phyloP scores from a whole-genome alignment of 2,113 vertebrate genomes.

The Myrmecophaga tridactyla region DNA sequence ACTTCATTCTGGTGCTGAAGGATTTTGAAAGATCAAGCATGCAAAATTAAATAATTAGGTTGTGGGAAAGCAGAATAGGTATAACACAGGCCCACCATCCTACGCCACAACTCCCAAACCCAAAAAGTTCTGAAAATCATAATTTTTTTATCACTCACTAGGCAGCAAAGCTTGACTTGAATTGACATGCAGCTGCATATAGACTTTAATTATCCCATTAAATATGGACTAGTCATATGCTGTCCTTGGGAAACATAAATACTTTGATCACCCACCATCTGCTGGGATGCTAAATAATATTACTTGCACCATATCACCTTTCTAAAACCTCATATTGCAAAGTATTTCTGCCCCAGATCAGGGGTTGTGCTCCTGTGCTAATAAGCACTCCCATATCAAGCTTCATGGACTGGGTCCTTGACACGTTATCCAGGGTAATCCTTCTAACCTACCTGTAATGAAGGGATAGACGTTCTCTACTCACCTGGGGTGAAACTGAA shows the following conservation, averaged over 20 bases:
- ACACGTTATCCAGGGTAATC: not conserved
- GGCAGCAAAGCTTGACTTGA: not conserved
- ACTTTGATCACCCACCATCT: not conserved
- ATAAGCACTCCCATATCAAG: not conserved
- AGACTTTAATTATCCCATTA: not conserved
- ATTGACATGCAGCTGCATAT: not conserved
- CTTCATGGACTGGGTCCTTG: not conserved
- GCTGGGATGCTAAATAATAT: not conserved
- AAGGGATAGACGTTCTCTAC: not conserved
- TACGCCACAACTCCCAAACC: not conserved
- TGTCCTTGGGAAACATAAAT: not conserved
- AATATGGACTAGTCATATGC: not conserved
- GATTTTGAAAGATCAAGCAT: not conserved
- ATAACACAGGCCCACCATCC: not conserved
- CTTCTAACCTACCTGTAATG: not conserved
- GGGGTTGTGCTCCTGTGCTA: not conserved
- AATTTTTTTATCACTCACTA: not conserved
- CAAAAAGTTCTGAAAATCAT: not conserved
- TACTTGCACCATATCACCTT: not conserved
- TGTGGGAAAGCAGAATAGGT: not conserved
- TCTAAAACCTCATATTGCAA: not conserved
- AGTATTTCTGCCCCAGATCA: not conserved
- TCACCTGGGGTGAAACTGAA: not conserved
- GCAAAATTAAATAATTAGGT: not conserved
- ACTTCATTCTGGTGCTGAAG: not conserved